Evolutionary conservation across 2,888 invertebrate genomes (phyloP), one percentile per base, ranked within the genome.

Genomic region (Melanostoma mellinum): DNA sequence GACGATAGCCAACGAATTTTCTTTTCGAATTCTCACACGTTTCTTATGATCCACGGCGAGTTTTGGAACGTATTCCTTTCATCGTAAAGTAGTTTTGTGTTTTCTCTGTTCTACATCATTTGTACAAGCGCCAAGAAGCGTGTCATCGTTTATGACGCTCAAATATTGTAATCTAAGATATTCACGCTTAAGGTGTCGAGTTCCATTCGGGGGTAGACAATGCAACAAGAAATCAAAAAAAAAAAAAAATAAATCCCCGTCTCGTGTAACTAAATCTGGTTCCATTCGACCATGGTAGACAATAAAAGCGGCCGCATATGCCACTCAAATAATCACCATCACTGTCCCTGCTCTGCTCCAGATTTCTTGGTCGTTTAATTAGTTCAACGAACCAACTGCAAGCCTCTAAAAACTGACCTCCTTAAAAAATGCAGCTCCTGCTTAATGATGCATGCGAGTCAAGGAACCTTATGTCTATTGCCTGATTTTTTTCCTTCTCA

Each of bases 361-460:
- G 20, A 20, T 20, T 20, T 20, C 20, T 38, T 38, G 38, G 3
- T 5, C 33, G 5, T 5, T 2, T 30, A 4, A 20, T 56, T 20
- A 56, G 56, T 56, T 56, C 40, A 56, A 40, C 9, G 56, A 56
- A 56, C 56, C n/a, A 38, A 9, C 9, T 56, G 5, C 5, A 56
- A 9, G 30, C 30, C 1, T 32, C 32, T 4, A 30, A 20, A 55
- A 40, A 40, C 3, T 30, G 40, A 40, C 38, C 10, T 8, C 55
- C 35, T 56, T 38, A 9, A 20, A 9, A 20, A 20, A 20, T 20
- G 20, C 20, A 20, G 20, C 20, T 20, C 20, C 20, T 20, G 20
- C 20, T 20, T 20, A 20, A 20, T 20, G 20, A 20, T 20, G 3
- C 9, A 35, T 3, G 0, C 2, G 33, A 60, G 42, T 60, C 58